These are phyloP conservation scores for Sphenopsis melanotis DNA, from an alignment of 2,797 vertebrate genomes.

Conservation along the genomic window DNA sequence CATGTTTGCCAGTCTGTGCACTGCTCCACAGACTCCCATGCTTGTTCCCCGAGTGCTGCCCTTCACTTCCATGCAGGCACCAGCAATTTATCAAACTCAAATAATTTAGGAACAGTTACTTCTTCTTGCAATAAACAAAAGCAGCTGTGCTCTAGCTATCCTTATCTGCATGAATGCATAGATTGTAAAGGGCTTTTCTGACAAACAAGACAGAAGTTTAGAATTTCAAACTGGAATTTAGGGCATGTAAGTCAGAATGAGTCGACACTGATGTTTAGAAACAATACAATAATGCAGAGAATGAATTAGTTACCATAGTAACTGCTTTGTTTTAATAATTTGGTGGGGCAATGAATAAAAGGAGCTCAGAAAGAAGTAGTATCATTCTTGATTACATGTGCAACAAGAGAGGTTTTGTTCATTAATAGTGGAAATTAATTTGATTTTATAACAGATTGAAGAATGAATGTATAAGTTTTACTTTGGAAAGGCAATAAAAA, in stretches of 20 bases:
- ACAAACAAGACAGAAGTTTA: constrained; percentile 40
- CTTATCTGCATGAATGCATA: constrained; percentile 54
- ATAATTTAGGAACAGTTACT: constrained; percentile 33
- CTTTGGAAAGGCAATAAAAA: neutral
- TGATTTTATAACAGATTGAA: constrained; percentile 41
- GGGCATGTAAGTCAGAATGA: constrained; percentile 48
- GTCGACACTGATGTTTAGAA: constrained; percentile 46
- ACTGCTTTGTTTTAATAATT: constrained; percentile 72
- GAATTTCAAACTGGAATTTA: constrained; percentile 61
- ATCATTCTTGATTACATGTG: constrained; percentile 65
- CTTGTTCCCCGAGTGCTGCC: neutral
- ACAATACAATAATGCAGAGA: constrained; percentile 63
- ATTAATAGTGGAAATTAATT: constrained; percentile 61
- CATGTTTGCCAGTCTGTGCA: constrained; percentile 16
- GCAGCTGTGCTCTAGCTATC: constrained; percentile 32
- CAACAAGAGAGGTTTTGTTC: constrained; percentile 33
- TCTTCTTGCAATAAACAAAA: constrained; percentile 41
- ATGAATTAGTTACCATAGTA: constrained; percentile 70
- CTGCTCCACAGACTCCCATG: neutral
- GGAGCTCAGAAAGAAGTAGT: constrained; percentile 50
- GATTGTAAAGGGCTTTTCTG: constrained; percentile 38
- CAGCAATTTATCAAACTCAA: constrained; percentile 49
- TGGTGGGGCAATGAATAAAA: constrained; percentile 56
- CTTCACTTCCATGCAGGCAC: neutral
- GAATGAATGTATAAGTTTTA: neutral